Evolutionary conservation across 2,888 invertebrate genomes (phyloP).

Genomic region (Drosophila incognita): DNA sequence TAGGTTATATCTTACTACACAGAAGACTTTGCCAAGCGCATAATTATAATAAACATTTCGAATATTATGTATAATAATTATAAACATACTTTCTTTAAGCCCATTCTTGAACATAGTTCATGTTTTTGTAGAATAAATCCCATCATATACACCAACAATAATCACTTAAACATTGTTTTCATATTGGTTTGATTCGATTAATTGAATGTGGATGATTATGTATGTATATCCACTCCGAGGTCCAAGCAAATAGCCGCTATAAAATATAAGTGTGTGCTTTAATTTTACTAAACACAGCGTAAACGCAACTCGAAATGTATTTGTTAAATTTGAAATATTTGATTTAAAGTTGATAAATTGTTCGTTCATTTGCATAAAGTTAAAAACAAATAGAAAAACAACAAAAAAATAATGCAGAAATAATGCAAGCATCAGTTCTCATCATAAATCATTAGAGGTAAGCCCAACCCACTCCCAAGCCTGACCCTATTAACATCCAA

Average conservation of each 20-base stretch:
- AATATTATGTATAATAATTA: not conserved
- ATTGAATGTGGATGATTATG: not conserved
- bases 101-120: not conserved
- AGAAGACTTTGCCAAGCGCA: not conserved
- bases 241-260: not conserved
- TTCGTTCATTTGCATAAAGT: slow-evolving; percentile 31
- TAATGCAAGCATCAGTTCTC: slow-evolving; percentile 57
- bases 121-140: not conserved
- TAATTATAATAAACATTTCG: not conserved
- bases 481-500: slow-evolving; percentile 56
- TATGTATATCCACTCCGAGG: not conserved
- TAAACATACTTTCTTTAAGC: not conserved
- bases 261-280: not conserved
- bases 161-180: not conserved
- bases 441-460: slow-evolving; percentile 81
- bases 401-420: slow-evolving; percentile 4
- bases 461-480: slow-evolving; percentile 48
- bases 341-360: not conserved
- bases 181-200: not conserved
- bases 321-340: not conserved
- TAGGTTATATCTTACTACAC: not conserved
- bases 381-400: not conserved
- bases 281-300: not conserved
- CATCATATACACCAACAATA: not conserved
- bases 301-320: not conserved